phyloP scores from a whole-genome alignment of 2,888 invertebrate genomes.

The Saturnia pavonia region DNA sequence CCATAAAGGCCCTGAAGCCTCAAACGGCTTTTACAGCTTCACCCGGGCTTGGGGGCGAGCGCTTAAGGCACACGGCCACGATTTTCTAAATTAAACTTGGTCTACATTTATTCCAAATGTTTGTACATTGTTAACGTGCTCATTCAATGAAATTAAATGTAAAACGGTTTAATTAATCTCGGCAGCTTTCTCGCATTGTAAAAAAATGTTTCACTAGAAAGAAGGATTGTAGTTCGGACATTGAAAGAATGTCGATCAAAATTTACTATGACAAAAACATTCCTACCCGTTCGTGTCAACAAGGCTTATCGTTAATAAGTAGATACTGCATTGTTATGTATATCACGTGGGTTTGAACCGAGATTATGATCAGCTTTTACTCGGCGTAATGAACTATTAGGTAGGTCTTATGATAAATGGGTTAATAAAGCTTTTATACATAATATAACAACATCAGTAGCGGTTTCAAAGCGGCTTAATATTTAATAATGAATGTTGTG shows the following conservation, averaged over 20 bases:
- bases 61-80: no score
- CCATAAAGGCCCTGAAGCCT: no score
- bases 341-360: background rate
- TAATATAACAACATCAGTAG: background rate
- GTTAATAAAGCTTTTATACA: background rate
- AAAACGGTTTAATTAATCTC: background rate
- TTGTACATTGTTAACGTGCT: background rate
- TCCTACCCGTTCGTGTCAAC: background rate
- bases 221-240: background rate
- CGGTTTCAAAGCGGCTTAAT: background rate
- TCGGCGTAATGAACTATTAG: background rate
- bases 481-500: background rate
- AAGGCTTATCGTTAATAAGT: background rate
- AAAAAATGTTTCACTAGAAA: background rate
- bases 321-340: background rate
- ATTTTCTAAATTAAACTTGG: no score
- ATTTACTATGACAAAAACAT: background rate
- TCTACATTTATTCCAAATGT: background rate
- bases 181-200: background rate
- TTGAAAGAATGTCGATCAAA: background rate
- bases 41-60: no score
- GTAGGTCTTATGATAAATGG: background rate
- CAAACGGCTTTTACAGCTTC: no score
- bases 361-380: background rate
- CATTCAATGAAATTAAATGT: background rate